phyloP scores from a whole-genome alignment of 2,797 vertebrate species.

The Danio tinwini region DNA sequence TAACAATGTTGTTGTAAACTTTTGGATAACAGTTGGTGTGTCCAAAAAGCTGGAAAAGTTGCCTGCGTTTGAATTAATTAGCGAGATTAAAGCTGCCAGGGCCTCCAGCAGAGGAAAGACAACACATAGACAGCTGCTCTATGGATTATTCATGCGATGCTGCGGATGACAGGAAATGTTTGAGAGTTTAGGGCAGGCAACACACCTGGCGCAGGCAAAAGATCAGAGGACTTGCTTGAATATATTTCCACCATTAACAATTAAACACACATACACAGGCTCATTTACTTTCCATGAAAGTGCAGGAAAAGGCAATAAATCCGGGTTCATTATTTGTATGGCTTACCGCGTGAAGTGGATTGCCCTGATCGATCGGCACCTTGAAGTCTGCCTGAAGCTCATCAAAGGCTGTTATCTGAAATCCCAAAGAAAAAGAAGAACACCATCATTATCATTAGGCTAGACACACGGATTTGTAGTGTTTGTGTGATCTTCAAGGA shows the following conservation, averaged over 20 bases:
- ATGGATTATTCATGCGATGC: conserved; percentile 62
- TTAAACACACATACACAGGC: neutral
- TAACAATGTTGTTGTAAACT: conserved; percentile 28
- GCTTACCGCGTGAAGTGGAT: conserved; percentile 94
- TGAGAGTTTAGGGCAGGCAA: conserved; percentile 31
- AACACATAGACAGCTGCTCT: conserved; percentile 54
- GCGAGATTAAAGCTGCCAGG: conserved; percentile 48
- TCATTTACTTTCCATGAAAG: conserved; percentile 5
- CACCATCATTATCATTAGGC: conserved; percentile 43
- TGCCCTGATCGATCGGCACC: conserved; percentile 96
- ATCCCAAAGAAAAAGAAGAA: conserved; percentile 19
- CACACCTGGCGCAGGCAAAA: conserved; percentile 52
- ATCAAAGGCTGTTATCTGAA: conserved; percentile 96
- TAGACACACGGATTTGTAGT: conserved; percentile 2
- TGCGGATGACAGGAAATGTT: conserved; percentile 50
- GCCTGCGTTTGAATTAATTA: conserved; percentile 38
- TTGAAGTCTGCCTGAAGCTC: conserved; percentile 97
- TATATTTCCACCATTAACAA: conserved; percentile 24
- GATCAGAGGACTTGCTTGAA: conserved; percentile 35
- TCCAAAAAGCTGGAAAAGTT: conserved; percentile 51
- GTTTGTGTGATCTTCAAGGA: neutral
- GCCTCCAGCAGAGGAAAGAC: conserved; percentile 46
- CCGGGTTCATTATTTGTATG: conserved; percentile 20
- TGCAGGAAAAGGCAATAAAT: conserved; percentile 5
- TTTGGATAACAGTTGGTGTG: conserved; percentile 45